phyloP scores from a whole-genome alignment of 2,113 vertebrate species.

The Ciconia stormi region DNA sequence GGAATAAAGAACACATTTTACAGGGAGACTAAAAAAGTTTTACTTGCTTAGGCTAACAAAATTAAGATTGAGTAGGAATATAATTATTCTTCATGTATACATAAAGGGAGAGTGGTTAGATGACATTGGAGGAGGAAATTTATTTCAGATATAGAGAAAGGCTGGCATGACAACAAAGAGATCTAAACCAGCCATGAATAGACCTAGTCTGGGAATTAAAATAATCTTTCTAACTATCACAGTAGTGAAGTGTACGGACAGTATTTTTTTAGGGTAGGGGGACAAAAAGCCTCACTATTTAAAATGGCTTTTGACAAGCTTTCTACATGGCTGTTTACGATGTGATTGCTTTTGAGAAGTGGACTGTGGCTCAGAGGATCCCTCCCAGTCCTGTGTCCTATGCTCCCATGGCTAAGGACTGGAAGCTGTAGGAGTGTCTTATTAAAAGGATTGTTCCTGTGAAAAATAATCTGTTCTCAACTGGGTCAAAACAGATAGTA shows the following conservation, averaged over 20 bases:
- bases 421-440: neutral
- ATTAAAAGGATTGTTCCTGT: neutral
- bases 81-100: neutral
- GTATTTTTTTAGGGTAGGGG: neutral
- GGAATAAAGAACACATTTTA: neutral
- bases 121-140: neutral
- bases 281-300: neutral
- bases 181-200: neutral
- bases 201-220: neutral
- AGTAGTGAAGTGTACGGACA: neutral
- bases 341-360: neutral
- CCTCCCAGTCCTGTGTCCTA: neutral
- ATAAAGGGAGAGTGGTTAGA: neutral
- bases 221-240: neutral
- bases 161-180: neutral
- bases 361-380: neutral
- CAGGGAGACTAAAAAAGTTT: neutral
- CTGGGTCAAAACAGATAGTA: neutral
- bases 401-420: neutral
- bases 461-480: neutral
- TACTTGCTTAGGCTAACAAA: neutral
- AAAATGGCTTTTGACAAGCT: neutral
- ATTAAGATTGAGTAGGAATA: neutral
- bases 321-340: neutral
- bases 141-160: neutral